Evolutionary conservation across 2,797 vertebrate genomes (phyloP).

Genomic region (Xyrichtys novacula): DNA sequence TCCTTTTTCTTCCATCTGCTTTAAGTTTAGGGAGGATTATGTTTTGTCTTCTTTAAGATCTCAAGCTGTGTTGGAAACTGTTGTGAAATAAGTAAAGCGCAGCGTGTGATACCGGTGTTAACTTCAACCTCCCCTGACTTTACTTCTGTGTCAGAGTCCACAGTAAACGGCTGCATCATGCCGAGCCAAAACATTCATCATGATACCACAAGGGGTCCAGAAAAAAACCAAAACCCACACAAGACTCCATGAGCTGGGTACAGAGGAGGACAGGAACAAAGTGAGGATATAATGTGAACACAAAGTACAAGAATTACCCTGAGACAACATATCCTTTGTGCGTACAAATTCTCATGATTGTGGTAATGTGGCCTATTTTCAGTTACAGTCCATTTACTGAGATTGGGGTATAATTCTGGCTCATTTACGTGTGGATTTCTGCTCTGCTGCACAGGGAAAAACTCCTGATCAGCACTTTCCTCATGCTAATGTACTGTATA

Average conservation of each 20-base stretch:
- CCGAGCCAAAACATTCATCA: slow-evolving; percentile 4
- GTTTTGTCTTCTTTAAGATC: not conserved
- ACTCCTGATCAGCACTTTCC: slow-evolving; percentile 15
- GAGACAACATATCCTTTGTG: slow-evolving; percentile 40
- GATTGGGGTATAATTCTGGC: slow-evolving; percentile 37
- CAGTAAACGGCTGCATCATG: slow-evolving; percentile 3
- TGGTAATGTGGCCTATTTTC: slow-evolving; percentile 45
- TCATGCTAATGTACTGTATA: not conserved
- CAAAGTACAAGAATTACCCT: slow-evolving; percentile 27
- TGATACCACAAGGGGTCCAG: not conserved
- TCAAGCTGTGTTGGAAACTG: not conserved
- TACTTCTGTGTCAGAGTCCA: not conserved
- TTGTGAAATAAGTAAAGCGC: not conserved
- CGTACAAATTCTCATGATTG: slow-evolving; percentile 36
- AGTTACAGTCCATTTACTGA: slow-evolving; percentile 50
- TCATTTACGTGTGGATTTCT: slow-evolving; percentile 51
- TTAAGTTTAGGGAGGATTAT: not conserved
- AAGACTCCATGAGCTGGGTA: not conserved
- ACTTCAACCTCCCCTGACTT: not conserved
- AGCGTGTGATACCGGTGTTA: not conserved
- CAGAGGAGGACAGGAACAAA: slow-evolving; percentile 6
- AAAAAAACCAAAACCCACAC: slow-evolving; percentile 4
- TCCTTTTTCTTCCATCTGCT: not conserved
- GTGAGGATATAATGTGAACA: slow-evolving; percentile 16
- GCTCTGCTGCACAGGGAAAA: slow-evolving; percentile 14